Percentiles rank a stretch among this genome's conserved stretches.
Conservation (phyloP, 1,140 invertebrate species). For the Caenorhabditis tropicalis region DNA sequence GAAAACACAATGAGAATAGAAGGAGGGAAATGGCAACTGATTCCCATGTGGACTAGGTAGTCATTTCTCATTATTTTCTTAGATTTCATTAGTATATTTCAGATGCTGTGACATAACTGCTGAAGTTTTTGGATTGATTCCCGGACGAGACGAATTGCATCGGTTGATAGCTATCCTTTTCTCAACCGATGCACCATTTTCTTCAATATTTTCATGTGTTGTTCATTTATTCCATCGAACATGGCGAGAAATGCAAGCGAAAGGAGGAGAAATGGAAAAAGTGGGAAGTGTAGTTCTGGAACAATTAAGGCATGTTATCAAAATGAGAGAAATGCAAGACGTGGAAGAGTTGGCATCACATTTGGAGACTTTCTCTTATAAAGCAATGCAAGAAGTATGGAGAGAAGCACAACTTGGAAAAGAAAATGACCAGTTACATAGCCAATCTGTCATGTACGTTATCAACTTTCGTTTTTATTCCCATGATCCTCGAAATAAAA, state of each 20-base stretch:
- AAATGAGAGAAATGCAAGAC: background rate
- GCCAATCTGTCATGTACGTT: conserved; percentile 59
- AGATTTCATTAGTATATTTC: background rate
- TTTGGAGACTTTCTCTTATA: conserved; percentile 61
- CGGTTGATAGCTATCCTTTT: conserved; percentile 55
- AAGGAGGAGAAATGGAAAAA: conserved; percentile 60
- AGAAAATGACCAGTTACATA: conserved; percentile 62
- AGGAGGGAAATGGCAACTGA: conserved; percentile 39
- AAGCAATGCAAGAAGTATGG: conserved; percentile 66
- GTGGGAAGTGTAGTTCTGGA: conserved; percentile 37
- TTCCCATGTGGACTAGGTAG: conserved; percentile 45
- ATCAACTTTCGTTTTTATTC: too few species aligned
- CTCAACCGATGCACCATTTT: conserved; percentile 61
- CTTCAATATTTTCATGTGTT: conserved; percentile 56
- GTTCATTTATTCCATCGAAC: conserved; percentile 63
- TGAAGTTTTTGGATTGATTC: conserved; percentile 44
- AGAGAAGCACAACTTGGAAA: conserved; percentile 59
- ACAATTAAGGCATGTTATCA: background rate
- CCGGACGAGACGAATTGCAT: conserved; percentile 31
- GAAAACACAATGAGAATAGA: conserved; percentile 46
- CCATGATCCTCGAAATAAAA: background rate
- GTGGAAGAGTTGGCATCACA: conserved; percentile 58
- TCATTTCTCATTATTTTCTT: background rate
- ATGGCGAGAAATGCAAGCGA: conserved; percentile 68
- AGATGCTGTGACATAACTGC: conserved; percentile 29